Evolutionary conservation across 2,888 invertebrate genomes (phyloP), one percentile per base, ranked within the genome.

Genomic region (Leptinotarsa tumamoca): DNA sequence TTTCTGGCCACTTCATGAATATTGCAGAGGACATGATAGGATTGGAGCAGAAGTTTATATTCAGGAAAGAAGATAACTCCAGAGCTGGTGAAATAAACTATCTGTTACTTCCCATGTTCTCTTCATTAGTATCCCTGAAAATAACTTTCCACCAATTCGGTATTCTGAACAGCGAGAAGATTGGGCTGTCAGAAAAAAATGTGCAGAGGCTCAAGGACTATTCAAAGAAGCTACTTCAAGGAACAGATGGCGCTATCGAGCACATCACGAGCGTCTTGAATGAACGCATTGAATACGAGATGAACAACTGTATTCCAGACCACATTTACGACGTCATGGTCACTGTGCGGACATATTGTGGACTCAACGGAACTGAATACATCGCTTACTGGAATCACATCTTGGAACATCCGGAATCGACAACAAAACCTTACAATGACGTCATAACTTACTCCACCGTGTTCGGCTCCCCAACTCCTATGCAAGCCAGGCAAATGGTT

Each of bases 381-480:
- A 67, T 67, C 15, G 67, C 33, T 4, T 67, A 23, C 49, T 67
- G 67, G 67, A 23, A 43, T n/a, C 49, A 33, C 7, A 33, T 67
- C 49, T 43, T 67, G 33, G 49, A 67, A 43, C 33, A 67, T 18
- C 67, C 67, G 27, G 33, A 43, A n/a, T 43, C 67, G 17, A 67
- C 13, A 17, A 27, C 33, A 43, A 67, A 67, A 27, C 67, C 67
- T 4, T 67, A 67, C 33, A 67, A 67, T 14, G 49, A 23, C 17
- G 23, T 43, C 23, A 67, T 67, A 67, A 33, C 69, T 33, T 73
- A 43, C 33, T 73, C 73, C 13, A 73, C 58, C 14, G 68, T 63
- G 10, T 73, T 69, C 21, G 73, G 73, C 13, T 49, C 68, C n/a
- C 69, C 68, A 27, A 69, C 63, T 63, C 73, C 73, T 10, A 4